phyloP scores from a whole-genome alignment of 2,888 invertebrate genomes.

The Eucera pruinosa region DNA sequence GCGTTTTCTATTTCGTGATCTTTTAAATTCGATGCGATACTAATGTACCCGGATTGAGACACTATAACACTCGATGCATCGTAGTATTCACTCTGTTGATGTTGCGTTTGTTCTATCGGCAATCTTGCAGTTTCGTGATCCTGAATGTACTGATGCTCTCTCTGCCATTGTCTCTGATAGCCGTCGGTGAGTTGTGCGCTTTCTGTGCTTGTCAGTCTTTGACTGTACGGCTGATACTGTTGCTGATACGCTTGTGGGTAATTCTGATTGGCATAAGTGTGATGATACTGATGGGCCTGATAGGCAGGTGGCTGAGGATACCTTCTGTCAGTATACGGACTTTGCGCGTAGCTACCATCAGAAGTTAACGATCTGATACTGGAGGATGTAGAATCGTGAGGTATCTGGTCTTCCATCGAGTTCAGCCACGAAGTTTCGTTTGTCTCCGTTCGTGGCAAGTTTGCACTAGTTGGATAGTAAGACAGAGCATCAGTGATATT shows the following conservation, averaged over 20 bases:
- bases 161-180: conserved; percentile 80
- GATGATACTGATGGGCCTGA: conserved; percentile 79
- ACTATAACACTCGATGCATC: conserved; percentile 88
- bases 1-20: conserved; percentile 84
- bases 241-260: conserved; percentile 80
- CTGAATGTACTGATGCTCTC: conserved; percentile 79
- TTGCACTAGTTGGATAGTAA: conserved; percentile 91
- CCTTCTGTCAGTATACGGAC: conserved; percentile 78
- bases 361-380: conserved; percentile 80
- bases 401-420: conserved; percentile 85
- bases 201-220: conserved; percentile 73
- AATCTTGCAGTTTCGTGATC: conserved; percentile 73
- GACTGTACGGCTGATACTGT: conserved; percentile 79
- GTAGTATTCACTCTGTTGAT: conserved; percentile 81
- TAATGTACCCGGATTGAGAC: conserved; percentile 91
- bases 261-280: conserved; percentile 78
- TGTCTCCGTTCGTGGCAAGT: conserved; percentile 86
- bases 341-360: conserved; percentile 80
- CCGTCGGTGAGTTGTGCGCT: conserved; percentile 77
- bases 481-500: conserved; percentile 91
- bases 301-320: conserved; percentile 82
- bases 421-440: conserved; percentile 87
- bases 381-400: conserved; percentile 87
- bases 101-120: conserved; percentile 73
- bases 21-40: conserved; percentile 89